Evolutionary conservation across 2,888 invertebrate species (phyloP).

Genomic region (Terebella lapidaria): DNA sequence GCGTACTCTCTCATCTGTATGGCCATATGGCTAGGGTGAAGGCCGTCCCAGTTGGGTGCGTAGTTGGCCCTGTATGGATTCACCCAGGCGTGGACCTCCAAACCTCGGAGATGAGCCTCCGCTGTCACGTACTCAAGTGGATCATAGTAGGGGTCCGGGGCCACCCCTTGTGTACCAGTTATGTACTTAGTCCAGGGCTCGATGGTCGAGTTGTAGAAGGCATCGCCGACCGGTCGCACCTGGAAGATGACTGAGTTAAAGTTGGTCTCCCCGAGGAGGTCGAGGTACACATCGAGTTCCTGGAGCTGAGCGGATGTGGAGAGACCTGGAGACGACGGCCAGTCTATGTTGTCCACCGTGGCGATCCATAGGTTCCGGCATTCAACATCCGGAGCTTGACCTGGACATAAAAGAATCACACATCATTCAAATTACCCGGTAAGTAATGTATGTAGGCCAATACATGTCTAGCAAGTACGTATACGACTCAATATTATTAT

Average conservation of each 20-base stretch:
- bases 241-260: slow-evolving; percentile 33
- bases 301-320: slow-evolving; percentile 27
- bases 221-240: slow-evolving; percentile 36
- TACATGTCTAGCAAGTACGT: too few species aligned
- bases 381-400: slow-evolving; percentile 29
- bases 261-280: slow-evolving; percentile 30
- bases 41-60: slow-evolving; percentile 27
- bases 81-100: slow-evolving; percentile 44
- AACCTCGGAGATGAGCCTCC: slow-evolving; percentile 33
- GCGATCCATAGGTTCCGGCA: slow-evolving; percentile 44
- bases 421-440: background rate
- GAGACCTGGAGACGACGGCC: slow-evolving; percentile 33
- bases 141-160: slow-evolving; percentile 39
- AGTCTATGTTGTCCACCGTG: slow-evolving; percentile 45
- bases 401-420: background rate
- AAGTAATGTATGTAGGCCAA: too few species aligned
- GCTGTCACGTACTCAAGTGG: slow-evolving; percentile 33
- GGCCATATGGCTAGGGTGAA: slow-evolving; percentile 40
- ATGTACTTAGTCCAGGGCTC: slow-evolving; percentile 44
- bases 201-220: slow-evolving; percentile 35
- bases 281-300: slow-evolving; percentile 20
- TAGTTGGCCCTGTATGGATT: slow-evolving; percentile 42
- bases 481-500: too few species aligned
- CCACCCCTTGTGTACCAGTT: slow-evolving; percentile 33
- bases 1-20: slow-evolving; percentile 32